Percentiles rank a stretch among this genome's conserved stretches.
Conservation (phyloP, 2,797 vertebrate genomes). For the Iguana delicatissima region DNA sequence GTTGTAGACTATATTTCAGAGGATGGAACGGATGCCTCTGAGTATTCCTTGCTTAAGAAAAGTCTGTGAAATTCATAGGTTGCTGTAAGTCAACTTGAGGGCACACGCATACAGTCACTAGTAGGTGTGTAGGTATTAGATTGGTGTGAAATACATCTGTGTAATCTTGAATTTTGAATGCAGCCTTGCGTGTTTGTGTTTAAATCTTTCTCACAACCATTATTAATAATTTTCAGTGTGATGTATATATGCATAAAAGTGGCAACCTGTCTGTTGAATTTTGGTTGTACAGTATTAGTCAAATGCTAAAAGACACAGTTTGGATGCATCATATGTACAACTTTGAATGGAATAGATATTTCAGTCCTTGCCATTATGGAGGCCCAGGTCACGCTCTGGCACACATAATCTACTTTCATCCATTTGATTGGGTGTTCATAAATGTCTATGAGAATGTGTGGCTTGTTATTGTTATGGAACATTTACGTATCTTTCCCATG, state of each 20-base stretch:
- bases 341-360: neutral
- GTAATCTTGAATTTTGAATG: neutral
- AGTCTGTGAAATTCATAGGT: neutral
- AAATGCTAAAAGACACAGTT: rapidly evolving
- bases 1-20: no score
- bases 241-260: rapidly evolving
- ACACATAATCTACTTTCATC: neutral
- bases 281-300: rapidly evolving
- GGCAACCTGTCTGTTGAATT: neutral
- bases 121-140: neutral
- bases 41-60: no score
- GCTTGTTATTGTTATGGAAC: neutral
- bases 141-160: neutral
- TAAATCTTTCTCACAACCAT: rapidly evolving
- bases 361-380: neutral
- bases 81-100: no score
- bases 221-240: rapidly evolving
- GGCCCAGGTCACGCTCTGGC: neutral
- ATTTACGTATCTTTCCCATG: neutral
- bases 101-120: neutral
- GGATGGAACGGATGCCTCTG: no score
- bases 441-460: neutral
- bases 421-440: neutral
- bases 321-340: neutral
- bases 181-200: neutral